phyloP scores from a whole-genome alignment of 2,113 vertebrate species.

The Tinamus guttatus region DNA sequence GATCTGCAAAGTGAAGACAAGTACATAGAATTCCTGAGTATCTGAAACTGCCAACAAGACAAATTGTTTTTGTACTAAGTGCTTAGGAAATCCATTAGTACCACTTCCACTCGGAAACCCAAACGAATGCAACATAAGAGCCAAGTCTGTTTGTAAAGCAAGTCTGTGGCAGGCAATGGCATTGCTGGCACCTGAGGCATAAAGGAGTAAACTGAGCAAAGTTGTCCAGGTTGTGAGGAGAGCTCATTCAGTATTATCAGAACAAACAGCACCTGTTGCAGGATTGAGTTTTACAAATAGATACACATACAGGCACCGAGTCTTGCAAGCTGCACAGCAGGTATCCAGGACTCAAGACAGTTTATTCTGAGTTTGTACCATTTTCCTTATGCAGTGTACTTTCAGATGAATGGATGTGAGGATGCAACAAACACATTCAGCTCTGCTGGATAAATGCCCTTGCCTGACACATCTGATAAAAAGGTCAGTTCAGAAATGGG shows the following conservation, averaged over 20 bases:
- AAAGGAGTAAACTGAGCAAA: constrained; percentile 20
- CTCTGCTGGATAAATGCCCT: neutral
- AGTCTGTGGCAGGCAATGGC: neutral
- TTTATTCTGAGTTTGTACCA: neutral
- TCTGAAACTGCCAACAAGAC: constrained; percentile 62
- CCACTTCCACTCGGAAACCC: constrained; percentile 43
- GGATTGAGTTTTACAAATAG: neutral
- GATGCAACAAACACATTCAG: neutral
- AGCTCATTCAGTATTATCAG: constrained; percentile 13
- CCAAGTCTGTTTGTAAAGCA: neutral
- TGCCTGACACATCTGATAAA: neutral
- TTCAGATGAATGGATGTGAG: neutral
- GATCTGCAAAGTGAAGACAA: constrained; percentile 65
- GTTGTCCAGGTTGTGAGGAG: neutral
- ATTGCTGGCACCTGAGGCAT: neutral
- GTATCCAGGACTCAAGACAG: neutral
- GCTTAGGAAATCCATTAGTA: constrained; percentile 61
- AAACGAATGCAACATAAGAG: constrained; percentile 9
- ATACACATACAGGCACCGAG: fast-evolving
- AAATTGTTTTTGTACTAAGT: constrained; percentile 62
- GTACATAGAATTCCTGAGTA: constrained; percentile 45
- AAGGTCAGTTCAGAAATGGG: neutral
- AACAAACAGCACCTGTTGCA: neutral
- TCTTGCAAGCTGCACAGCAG: neutral
- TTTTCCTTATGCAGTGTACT: neutral